A percentile compares a stretch with the other conserved stretches of the same genome.
These are phyloP conservation scores for Podocnemis expansa DNA, from an alignment of 2,113 vertebrate genomes.

Conservation along the genomic window DNA sequence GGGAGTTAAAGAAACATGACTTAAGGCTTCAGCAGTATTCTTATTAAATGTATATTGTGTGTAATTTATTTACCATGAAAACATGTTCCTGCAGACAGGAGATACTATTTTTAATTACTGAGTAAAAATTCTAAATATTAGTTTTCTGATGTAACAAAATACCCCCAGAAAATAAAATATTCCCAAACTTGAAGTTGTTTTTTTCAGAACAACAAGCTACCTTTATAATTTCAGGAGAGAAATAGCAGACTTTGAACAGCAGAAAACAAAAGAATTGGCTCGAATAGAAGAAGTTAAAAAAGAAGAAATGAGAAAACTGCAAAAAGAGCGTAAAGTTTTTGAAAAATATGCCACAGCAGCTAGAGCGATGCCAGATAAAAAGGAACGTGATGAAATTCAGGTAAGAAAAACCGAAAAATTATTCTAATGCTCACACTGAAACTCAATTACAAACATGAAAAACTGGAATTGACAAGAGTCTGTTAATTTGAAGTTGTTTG, in stretches of 20 bases:
- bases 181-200: not conserved
- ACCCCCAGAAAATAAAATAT: not conserved
- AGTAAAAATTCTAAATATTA: not conserved
- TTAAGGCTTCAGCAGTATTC: not conserved
- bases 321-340: slow-evolving; percentile 92
- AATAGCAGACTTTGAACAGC: slow-evolving; percentile 85
- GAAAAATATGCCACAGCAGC: slow-evolving; percentile 87
- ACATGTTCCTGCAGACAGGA: not conserved
- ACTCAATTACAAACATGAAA: not conserved
- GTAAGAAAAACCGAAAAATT: slow-evolving; percentile 66
- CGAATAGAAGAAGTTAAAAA: slow-evolving; percentile 90
- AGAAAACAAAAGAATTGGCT: slow-evolving; percentile 83
- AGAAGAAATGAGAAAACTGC: slow-evolving; percentile 90
- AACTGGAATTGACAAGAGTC: not conserved
- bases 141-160: not conserved
- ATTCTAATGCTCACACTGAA: not conserved
- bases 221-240: slow-evolving; percentile 84
- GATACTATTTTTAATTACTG: not conserved
- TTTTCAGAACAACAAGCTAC: not conserved
- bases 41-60: not conserved
- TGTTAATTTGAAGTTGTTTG: not conserved
- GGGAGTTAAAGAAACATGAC: not conserved
- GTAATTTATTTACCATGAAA: not conserved
- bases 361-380: slow-evolving; percentile 92
- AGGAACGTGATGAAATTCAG: slow-evolving; percentile 96